These are phyloP conservation scores for Enteromius anoplus DNA, from an alignment of 2,797 vertebrate genomes.

Conservation along the genomic window DNA sequence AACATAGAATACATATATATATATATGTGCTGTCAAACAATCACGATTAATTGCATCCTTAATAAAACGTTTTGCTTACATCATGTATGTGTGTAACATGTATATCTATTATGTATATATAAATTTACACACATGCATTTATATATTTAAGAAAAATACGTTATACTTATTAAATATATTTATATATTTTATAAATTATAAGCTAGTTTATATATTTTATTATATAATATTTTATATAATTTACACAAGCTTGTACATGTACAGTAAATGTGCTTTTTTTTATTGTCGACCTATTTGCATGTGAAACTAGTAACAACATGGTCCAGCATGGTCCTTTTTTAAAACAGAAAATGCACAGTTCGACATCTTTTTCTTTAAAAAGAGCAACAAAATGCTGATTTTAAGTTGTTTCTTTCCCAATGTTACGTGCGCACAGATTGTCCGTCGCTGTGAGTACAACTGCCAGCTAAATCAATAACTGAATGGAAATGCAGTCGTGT, in stretches of 20 bases:
- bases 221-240: no score
- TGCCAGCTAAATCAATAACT: slow-evolving; percentile 11
- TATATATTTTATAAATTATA: no score
- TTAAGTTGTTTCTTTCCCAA: not conserved
- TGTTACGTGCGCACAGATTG: not conserved
- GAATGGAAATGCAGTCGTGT: slow-evolving; percentile 2
- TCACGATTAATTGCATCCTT: no score
- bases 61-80: no score
- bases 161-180: no score
- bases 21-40: no score
- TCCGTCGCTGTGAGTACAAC: not conserved
- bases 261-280: not conserved
- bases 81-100: no score
- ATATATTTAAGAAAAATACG: no score
- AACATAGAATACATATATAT: no score
- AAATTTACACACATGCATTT: no score
- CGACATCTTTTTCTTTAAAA: not conserved
- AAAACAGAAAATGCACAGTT: not conserved
- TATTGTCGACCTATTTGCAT: not conserved
- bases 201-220: not conserved
- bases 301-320: not conserved
- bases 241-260: not conserved
- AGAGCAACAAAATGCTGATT: not conserved
- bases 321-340: no score
- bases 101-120: no score